phyloP scores from a whole-genome alignment of 1,140 invertebrate species.

The Bombus consobrinus region DNA sequence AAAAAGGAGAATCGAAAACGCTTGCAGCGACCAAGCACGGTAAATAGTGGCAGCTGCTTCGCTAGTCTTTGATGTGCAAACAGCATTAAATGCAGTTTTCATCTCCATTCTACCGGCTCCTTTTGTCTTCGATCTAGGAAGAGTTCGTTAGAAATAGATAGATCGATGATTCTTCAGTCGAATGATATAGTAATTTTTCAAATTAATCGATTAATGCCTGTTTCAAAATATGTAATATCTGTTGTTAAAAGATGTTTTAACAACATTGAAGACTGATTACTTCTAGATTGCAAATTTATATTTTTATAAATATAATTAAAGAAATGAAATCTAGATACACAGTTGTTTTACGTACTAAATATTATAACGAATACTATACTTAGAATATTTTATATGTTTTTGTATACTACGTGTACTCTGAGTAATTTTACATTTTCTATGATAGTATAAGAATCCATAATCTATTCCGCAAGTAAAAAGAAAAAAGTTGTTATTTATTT shows the following conservation, averaged over 20 bases:
- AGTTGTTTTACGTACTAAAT: background rate
- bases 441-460: background rate
- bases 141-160: slow-evolving; percentile 8
- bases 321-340: too few species aligned
- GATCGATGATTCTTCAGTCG: background rate
- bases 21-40: slow-evolving; percentile 22
- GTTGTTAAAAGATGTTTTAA: too few species aligned
- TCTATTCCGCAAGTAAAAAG: too few species aligned
- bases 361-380: background rate
- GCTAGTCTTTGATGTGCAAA: background rate
- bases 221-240: too few species aligned
- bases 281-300: too few species aligned
- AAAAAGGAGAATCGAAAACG: slow-evolving; percentile 33
- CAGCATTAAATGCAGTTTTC: slow-evolving; percentile 11
- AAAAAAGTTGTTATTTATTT: too few species aligned
- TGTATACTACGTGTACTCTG: background rate
- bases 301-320: too few species aligned
- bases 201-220: too few species aligned
- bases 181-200: background rate
- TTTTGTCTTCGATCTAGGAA: background rate
- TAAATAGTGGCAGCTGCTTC: slow-evolving; percentile 29
- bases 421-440: background rate
- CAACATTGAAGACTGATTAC: too few species aligned
- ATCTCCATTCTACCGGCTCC: background rate
- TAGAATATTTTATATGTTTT: background rate